phyloP scores from a whole-genome alignment of 1,140 invertebrate genomes.

The Papilio glaucus region DNA sequence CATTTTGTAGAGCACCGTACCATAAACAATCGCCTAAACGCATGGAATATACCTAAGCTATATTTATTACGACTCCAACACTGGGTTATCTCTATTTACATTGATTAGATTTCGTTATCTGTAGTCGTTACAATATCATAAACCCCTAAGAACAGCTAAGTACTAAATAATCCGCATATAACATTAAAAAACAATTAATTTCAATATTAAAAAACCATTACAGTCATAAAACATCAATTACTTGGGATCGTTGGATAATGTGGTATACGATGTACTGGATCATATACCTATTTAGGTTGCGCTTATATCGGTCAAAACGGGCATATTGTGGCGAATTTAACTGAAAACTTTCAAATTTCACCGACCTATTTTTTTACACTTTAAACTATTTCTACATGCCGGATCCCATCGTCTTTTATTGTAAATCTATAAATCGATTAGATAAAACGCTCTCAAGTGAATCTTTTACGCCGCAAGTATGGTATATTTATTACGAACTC shows the following conservation, averaged over 20 bases:
- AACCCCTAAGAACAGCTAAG: neutral
- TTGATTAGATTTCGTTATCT: neutral
- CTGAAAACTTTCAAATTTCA: too few relatives aligned
- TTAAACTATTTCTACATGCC: neutral
- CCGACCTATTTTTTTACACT: too few relatives aligned
- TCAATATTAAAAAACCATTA: too few relatives aligned
- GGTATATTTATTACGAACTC: conserved; percentile 46
- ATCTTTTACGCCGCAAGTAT: neutral
- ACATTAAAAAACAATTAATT: too few relatives aligned
- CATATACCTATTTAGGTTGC: too few relatives aligned
- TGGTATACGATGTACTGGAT: too few relatives aligned
- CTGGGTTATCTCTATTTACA: neutral
- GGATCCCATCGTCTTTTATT: neutral
- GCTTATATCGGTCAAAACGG: too few relatives aligned
- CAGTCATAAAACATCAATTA: too few relatives aligned
- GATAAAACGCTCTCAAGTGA: conserved; percentile 2
- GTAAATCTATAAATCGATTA: neutral
- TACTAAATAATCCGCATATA: neutral
- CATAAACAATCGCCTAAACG: neutral
- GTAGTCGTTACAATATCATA: neutral
- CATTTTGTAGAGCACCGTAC: neutral
- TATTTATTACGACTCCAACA: neutral
- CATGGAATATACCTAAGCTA: neutral
- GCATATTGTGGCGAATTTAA: too few relatives aligned
- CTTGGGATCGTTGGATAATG: too few relatives aligned